Evolutionary conservation across 2,113 vertebrate genomes (phyloP).

Genomic region (Seriola quinqueradiata): DNA sequence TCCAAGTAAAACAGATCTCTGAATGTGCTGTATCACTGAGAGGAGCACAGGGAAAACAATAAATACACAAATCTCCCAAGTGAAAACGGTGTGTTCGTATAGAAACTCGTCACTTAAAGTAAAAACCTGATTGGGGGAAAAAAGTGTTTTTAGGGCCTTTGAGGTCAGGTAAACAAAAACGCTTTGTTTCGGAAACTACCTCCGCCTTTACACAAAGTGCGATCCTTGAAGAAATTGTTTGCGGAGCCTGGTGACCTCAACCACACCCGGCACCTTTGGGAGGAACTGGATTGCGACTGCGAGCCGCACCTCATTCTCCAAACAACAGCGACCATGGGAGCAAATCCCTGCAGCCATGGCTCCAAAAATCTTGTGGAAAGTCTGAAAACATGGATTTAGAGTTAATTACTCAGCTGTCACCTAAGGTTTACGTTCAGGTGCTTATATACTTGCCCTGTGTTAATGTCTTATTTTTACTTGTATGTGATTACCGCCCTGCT

Average conservation of each 20-base stretch:
- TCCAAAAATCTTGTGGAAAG: neutral
- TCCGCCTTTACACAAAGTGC: neutral
- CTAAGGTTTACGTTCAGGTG: neutral
- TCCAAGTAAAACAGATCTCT: no score
- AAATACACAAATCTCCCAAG: neutral
- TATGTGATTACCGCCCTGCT: slow-evolving; percentile 4
- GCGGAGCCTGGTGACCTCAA: neutral
- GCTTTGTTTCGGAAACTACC: neutral
- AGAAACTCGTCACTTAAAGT: no score
- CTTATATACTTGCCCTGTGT: neutral
- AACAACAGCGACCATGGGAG: neutral
- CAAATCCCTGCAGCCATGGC: neutral
- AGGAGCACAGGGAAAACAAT: neutral
- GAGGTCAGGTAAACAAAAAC: neutral
- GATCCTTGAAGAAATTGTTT: neutral
- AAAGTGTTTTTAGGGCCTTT: neutral
- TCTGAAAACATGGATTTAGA: neutral
- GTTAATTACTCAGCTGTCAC: slow-evolving; percentile 1
- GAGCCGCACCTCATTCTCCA: neutral
- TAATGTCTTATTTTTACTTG: neutral
- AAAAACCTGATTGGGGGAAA: no score
- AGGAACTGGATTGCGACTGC: neutral
- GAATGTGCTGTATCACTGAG: neutral
- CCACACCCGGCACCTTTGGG: neutral
- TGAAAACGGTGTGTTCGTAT: no score